Evolutionary conservation across 2,797 vertebrate species (phyloP), one percentile per base, ranked within the genome.

Genomic region (Ammospiza maritima): DNA sequence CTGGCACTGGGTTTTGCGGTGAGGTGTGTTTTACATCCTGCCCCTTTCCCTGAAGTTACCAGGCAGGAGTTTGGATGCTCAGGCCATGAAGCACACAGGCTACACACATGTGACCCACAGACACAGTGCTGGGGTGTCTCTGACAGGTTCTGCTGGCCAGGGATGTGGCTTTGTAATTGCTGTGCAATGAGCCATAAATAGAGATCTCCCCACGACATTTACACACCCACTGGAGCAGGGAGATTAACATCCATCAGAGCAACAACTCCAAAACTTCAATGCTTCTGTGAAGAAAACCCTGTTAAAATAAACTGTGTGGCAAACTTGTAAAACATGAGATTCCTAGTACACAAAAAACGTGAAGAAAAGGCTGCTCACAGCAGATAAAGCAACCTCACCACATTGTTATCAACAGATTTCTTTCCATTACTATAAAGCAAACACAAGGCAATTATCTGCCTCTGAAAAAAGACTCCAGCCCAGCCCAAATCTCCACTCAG

Each of bases 381-480:
- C 26, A 77, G 75, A 89, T 67, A 80, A 91, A 90, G 40, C 47
- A 70, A 65, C 29, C 6, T 74, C 74, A 54, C 36, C 21, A n/a
- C 45, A 60, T 10, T 32, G 9, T 34, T 54, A 56, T 25, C 36
- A 65, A 29, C 16, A 51, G 36, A 69, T 67, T 58, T 70, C 26
- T 86, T 88, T 61, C 40, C 36, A 32, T 85, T 67, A 38, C 30
- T 71, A 36, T 42, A 76, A 77, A 90, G 53, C 27, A 84, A 93
- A 48, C 17, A 58, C 34, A 77, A 67, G 61, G 48, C 40, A 82
- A 73, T 58, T 58, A 65, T 65, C 47, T 67, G 51, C 6, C 11
- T 58, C 70, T 73, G 79, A 73, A 61, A 85, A 77, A 34, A 73
- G 32, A 45, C 36, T 88, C n/a, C 69, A 78, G 87, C 45, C n/a